phyloP scores from a whole-genome alignment of 2,888 invertebrate genomes.

The Eurytoma californica region DNA sequence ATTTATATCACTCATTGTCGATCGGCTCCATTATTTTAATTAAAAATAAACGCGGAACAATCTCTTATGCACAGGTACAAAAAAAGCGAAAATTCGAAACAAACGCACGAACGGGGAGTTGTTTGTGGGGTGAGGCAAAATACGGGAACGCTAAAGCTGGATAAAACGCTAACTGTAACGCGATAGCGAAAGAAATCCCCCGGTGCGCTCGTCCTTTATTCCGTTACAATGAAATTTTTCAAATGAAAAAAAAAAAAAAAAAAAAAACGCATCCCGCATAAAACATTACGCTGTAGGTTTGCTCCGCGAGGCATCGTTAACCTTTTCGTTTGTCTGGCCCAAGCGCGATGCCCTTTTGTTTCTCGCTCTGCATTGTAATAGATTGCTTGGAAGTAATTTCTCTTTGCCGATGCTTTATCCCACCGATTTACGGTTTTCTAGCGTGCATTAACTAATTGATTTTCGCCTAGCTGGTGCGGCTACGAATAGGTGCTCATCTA shows the following conservation, averaged over 20 bases:
- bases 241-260: slow-evolving; percentile 32
- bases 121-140: slow-evolving; percentile 9
- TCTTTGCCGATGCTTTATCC: slow-evolving; percentile 21
- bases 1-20: no score
- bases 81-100: neutral
- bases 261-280: slow-evolving; percentile 13
- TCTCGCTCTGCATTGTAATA: slow-evolving; percentile 23
- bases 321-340: slow-evolving; percentile 35
- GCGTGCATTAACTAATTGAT: slow-evolving; percentile 8
- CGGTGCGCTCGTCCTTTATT: slow-evolving; percentile 12
- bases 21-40: slow-evolving; percentile 1
- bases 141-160: slow-evolving; percentile 13
- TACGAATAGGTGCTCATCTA: no score
- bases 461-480: neutral
- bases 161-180: slow-evolving; percentile 21
- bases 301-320: slow-evolving; percentile 47
- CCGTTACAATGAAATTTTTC: slow-evolving; percentile 45
- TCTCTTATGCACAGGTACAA: neutral
- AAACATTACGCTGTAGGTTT: slow-evolving; percentile 28
- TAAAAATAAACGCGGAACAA: neutral
- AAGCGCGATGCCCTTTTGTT: slow-evolving; percentile 30
- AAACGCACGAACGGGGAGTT: slow-evolving; percentile 4
- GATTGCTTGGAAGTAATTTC: slow-evolving; percentile 45
- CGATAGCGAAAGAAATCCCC: slow-evolving; percentile 24
- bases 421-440: slow-evolving; percentile 18